Evolutionary conservation across 2,797 vertebrate genomes (phyloP), one percentile per base, ranked within the genome.

Genomic region (Urophycis tenuis): DNA sequence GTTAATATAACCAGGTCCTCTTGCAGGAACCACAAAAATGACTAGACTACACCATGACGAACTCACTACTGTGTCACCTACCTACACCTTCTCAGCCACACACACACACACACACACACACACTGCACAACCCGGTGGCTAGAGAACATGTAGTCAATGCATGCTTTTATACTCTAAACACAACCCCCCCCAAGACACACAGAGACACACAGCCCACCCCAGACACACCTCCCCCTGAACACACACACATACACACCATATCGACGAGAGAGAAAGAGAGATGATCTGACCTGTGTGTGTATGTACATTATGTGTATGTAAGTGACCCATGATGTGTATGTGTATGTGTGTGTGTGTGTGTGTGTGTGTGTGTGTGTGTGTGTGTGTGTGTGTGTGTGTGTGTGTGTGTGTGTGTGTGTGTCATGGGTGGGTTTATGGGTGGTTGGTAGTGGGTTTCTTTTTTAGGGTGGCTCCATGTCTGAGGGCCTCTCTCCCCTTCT

Each of bases 11-110:
- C 53, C 53, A 64, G 53, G 53, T 64, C 53, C 22, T 92, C 90
- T 87, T 86, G 82, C 85, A 91, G 89, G 87, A 93, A 92, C 91
- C 92, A 93, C 92, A 93, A 93, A 93, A 92, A 93, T 90, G 92
- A 93, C 91, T 91, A 89, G 71, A 79, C 87, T 89, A 91, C 88
- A 91, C 86, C 53, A 64, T 9, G 22, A 64, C 53, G 22, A n/a
- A 64, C 53, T 64, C 25, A n/a, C 53, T 64, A 64, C 53, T 64
- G 53, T 64, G 53, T 60, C 53, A 64, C 6, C n/a, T 5, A 64
- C n/a, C n/a, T n/a, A 64, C 7, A 1, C 53, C 9, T n/a, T 7
- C 53, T n/a, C 53, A n/a, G 0, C n/a, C 22, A 60, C 53, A 60
- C 53, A 25, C 53, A 60, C 41, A 36, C 33, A 36, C 36, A 36